A percentile compares a stretch with the other conserved stretches of the same genome.
These are phyloP conservation scores for Zaprionus camerounensis DNA, from an alignment of 1,140 invertebrate species.

Conservation along the genomic window DNA sequence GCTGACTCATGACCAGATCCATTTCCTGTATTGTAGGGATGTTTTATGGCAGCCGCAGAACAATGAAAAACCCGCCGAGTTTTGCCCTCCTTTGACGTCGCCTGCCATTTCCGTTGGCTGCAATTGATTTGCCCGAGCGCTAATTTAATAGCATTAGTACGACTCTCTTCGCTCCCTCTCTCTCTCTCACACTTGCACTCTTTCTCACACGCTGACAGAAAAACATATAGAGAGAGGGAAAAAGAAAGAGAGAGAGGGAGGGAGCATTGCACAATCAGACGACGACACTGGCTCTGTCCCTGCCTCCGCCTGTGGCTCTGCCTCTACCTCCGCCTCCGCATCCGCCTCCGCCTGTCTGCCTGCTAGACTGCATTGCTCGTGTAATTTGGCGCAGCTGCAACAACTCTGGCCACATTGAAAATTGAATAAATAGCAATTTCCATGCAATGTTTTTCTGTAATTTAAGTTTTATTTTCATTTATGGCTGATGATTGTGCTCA, in stretches of 20 bases:
- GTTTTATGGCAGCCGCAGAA: constrained; percentile 52
- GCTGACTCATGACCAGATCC: constrained; percentile 50
- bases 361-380: neutral
- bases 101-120: constrained; percentile 55
- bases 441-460: constrained; percentile 75
- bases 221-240: too few species aligned
- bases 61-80: constrained; percentile 19
- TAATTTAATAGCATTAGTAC: constrained; percentile 74
- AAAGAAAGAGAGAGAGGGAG: too few species aligned
- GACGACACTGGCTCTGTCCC: neutral
- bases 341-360: neutral
- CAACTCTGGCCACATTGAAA: constrained; percentile 42
- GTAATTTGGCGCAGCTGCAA: constrained; percentile 69
- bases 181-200: neutral
- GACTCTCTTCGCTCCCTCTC: constrained; percentile 21
- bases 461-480: constrained; percentile 80
- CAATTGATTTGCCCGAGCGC: constrained; percentile 59
- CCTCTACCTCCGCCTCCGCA: constrained; percentile 5
- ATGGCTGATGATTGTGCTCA: constrained; percentile 31
- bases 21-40: constrained; percentile 42
- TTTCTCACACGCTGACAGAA: neutral
- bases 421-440: constrained; percentile 76
- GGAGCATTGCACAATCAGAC: neutral
- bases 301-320: neutral
- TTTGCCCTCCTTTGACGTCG: constrained; percentile 37